Base-by-base conservation (phyloP, 2,888 invertebrate species). In the Rhagonycha lutea region DNA sequence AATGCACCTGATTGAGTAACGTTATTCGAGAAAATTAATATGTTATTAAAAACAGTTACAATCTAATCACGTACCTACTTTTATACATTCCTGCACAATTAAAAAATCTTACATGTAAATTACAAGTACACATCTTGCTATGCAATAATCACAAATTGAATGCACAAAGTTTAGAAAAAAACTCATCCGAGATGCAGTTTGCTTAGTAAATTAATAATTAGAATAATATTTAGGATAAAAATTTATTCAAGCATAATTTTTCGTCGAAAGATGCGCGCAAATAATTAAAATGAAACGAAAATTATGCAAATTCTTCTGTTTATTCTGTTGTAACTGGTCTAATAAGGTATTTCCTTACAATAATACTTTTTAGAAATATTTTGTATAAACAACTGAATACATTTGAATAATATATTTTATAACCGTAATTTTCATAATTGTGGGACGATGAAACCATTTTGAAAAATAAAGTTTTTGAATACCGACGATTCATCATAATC, bases 241-340 rank as follows among this genome's bases (percentile, higher is more conserved):
- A 32, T 32, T 32, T 12, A 8, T n/a, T 32, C 32, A n/a, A n/a
- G 32, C 32, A n/a, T 32, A 32, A 12, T 11, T 32, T 32, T 47
- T 47, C 47, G 47, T 47, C n/a, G 47, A 47, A 47, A 47, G 47
- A 47, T n/a, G 47, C 72, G 74, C 78, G 78, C 77, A 79, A 80
- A 79, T 79, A 79, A 76, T 79, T 80, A 76, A 80, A 77, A 78
- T 79, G 75, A 76, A 74, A 74, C 75, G 78, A 70, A 79, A 80
- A 79, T 79, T 80, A 79, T 80, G 80, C 71, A 78, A 75, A 79
- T 79, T 61, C 68, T 71, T 76, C 62, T 73, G 73, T 73, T 73
- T 76, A 73, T 71, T 76, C 76, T 73, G 68, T 70, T 73, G 73
- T 76, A 76, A 76, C 73, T 73, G 68, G 18, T 73, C 73, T 76